Percentiles rank a stretch among this genome's conserved stretches.
Conservation (phyloP, 2,888 invertebrate species). For the Pocota personata region DNA sequence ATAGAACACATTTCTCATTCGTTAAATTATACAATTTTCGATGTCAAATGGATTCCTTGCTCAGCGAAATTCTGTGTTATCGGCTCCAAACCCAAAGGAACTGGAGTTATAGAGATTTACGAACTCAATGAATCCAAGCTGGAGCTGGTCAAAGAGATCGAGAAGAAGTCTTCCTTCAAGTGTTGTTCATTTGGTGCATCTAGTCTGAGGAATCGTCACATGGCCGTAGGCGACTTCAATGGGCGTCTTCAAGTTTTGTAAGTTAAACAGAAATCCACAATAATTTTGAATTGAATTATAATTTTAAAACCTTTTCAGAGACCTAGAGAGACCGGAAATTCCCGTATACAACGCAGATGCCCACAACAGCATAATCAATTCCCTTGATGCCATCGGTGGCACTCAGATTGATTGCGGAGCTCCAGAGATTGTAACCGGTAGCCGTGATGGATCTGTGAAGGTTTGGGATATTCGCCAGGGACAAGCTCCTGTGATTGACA, state of each 20-base stretch:
- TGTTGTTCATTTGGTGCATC: constrained; percentile 97
- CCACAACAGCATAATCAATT: constrained; percentile 94
- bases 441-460: constrained; percentile 96
- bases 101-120: constrained; percentile 92
- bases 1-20: constrained; percentile 93
- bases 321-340: constrained; percentile 88
- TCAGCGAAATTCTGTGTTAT: constrained; percentile 96
- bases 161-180: constrained; percentile 93
- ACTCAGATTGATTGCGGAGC: constrained; percentile 92
- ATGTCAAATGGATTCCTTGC: constrained; percentile 97
- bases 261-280: constrained; percentile 51
- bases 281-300: neutral
- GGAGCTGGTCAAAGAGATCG: constrained; percentile 88
- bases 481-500: constrained; percentile 93
- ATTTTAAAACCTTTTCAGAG: constrained; percentile 84
- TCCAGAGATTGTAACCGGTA: constrained; percentile 97
- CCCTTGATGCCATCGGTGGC: constrained; percentile 96
- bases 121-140: constrained; percentile 90
- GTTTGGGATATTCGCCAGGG: constrained; percentile 98
- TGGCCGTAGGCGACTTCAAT: constrained; percentile 96
- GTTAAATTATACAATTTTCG: constrained; percentile 93
- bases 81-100: constrained; percentile 93
- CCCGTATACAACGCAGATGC: constrained; percentile 90
- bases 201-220: constrained; percentile 89
- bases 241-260: constrained; percentile 93